A percentile compares a stretch with the other conserved stretches of the same genome.
Evolutionary conservation across 2,797 vertebrate species (phyloP).

Genomic region (Aselliscus stoliczkanus): DNA sequence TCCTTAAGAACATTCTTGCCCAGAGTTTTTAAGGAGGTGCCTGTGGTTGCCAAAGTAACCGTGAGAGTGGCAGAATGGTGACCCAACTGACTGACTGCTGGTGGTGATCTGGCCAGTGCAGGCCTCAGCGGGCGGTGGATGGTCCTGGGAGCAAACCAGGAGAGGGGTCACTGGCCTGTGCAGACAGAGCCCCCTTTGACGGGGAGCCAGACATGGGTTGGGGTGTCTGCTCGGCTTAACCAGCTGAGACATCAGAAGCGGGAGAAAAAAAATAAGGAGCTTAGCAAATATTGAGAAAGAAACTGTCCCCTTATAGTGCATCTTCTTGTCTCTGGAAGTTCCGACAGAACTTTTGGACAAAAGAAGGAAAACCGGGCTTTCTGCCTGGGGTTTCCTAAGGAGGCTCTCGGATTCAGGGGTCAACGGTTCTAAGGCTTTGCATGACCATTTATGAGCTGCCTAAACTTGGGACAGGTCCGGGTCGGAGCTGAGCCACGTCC

Average conservation of each 20-base stretch:
- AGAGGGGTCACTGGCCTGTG: no score
- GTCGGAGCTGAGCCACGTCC: no score
- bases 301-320: neutral
- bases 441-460: neutral
- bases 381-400: neutral
- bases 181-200: no score
- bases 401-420: neutral
- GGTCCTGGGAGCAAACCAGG: no score
- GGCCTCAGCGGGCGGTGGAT: neutral
- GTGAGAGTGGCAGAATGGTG: neutral
- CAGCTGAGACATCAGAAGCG: neutral
- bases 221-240: neutral
- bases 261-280: no score
- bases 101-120: accelerated
- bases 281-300: neutral
- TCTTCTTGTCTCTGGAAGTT: neutral
- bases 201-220: no score
- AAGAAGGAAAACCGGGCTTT: neutral
- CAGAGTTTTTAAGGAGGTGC: neutral
- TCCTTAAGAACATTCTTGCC: neutral
- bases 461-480: neutral
- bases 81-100: accelerated
- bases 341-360: no score
- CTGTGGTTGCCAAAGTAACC: neutral
- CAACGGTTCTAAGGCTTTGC: neutral